phyloP scores from a whole-genome alignment of 2,888 invertebrate genomes.

The Brachyptera putata region DNA sequence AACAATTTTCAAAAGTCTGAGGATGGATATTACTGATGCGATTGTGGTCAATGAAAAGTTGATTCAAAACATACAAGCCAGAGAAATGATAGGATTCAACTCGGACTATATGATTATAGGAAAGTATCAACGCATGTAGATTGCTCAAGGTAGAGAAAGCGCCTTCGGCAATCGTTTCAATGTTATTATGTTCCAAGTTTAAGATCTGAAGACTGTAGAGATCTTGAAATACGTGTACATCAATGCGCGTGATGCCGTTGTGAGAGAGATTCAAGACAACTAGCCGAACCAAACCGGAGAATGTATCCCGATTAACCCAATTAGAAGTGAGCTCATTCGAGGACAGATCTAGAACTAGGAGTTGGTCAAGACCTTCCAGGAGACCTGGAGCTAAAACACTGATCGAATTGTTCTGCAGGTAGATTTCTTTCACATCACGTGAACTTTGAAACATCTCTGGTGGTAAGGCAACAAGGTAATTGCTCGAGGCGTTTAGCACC shows the following conservation, averaged over 20 bases:
- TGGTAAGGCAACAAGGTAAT: slow-evolving; percentile 70
- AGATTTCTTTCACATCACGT: slow-evolving; percentile 65
- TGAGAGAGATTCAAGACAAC: slow-evolving; percentile 70
- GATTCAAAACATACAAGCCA: slow-evolving; percentile 68
- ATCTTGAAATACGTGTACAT: slow-evolving; percentile 67
- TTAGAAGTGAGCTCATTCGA: slow-evolving; percentile 70
- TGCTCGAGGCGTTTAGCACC: slow-evolving; percentile 73
- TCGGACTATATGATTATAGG: slow-evolving; percentile 64
- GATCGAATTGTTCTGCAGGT: slow-evolving; percentile 72
- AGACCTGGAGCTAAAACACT: slow-evolving; percentile 70
- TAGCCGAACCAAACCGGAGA: slow-evolving; percentile 67
- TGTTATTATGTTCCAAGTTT: slow-evolving; percentile 66
- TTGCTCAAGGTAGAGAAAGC: slow-evolving; percentile 73
- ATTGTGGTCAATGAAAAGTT: slow-evolving; percentile 71
- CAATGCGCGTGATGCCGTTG: slow-evolving; percentile 68
- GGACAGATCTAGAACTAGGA: slow-evolving; percentile 69
- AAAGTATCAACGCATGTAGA: slow-evolving; percentile 68
- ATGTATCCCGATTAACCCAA: slow-evolving; percentile 73
- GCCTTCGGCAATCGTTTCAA: slow-evolving; percentile 64
- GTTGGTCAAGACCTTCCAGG: slow-evolving; percentile 66
- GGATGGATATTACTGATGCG: slow-evolving; percentile 63
- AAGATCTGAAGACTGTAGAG: slow-evolving; percentile 70
- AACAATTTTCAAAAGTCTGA: slow-evolving; percentile 71
- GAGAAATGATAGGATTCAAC: slow-evolving; percentile 67
- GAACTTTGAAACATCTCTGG: slow-evolving; percentile 72